Evolutionary conservation across 2,113 vertebrate genomes (phyloP).

Genomic region (Perca fluviatilis): DNA sequence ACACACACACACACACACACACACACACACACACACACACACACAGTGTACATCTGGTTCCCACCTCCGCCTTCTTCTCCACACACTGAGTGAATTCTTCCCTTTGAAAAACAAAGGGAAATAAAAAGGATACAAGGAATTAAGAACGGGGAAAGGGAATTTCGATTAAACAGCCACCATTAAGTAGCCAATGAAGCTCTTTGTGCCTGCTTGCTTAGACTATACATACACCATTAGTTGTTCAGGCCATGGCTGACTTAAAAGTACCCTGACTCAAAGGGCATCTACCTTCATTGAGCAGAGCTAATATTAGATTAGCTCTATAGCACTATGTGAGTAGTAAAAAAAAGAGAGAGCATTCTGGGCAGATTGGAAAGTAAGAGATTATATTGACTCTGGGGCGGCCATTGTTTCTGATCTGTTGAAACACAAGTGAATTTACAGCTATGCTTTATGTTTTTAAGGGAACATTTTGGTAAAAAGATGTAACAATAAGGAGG

Average conservation of each 20-base stretch:
- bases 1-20: constrained; percentile 28
- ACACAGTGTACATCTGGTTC: constrained; percentile 60
- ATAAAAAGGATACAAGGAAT: constrained; percentile 56
- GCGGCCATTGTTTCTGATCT: constrained; percentile 18
- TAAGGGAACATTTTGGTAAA: not conserved
- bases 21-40: constrained; percentile 11
- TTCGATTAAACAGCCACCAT: constrained; percentile 73
- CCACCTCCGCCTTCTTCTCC: constrained; percentile 27
- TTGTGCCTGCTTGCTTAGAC: constrained; percentile 49
- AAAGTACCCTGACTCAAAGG: constrained; percentile 68
- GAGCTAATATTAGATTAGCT: constrained; percentile 74
- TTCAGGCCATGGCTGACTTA: constrained; percentile 55
- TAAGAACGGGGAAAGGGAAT: constrained; percentile 17
- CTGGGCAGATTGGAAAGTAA: constrained; percentile 30
- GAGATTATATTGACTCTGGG: constrained; percentile 41
- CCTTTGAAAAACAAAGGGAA: constrained; percentile 55
- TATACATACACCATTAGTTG: constrained; percentile 73
- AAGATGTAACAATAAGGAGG: not conserved
- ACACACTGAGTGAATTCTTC: constrained; percentile 33
- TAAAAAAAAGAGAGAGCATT: constrained; percentile 33
- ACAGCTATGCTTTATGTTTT: constrained; percentile 10
- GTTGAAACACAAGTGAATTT: constrained; percentile 29
- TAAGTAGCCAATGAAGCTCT: constrained; percentile 73
- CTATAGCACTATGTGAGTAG: constrained; percentile 44
- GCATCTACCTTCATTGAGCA: constrained; percentile 69